phyloP scores from a whole-genome alignment of 2,113 vertebrate species.

The Corydoras maculifer region DNA sequence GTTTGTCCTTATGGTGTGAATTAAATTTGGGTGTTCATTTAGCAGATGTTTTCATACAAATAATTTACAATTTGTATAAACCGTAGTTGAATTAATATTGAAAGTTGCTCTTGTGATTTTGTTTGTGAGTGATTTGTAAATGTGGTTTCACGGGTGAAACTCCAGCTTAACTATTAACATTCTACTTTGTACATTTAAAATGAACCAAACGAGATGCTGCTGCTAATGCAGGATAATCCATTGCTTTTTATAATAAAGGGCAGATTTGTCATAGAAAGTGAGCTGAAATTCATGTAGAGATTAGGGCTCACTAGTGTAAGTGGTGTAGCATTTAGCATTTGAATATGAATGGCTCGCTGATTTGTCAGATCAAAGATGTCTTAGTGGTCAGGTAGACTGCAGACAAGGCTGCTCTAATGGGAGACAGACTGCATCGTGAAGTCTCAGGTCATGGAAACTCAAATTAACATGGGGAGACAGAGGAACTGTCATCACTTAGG shows the following conservation, averaged over 20 bases:
- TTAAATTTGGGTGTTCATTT: no score
- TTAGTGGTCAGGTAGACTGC: conserved; percentile 38
- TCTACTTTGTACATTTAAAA: conserved; percentile 5
- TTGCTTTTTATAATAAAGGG: conserved; percentile 11
- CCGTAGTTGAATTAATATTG: no score
- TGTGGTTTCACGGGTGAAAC: no score
- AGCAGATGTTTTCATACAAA: no score
- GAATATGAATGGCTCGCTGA: conserved; percentile 43
- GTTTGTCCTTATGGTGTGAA: no score
- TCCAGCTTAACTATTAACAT: no score
- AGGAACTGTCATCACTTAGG: conserved; percentile 48
- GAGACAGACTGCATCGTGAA: conserved; percentile 43
- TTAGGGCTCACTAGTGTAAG: conserved; percentile 16
- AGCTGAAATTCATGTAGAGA: conserved; percentile 5
- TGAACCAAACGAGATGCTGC: neutral
- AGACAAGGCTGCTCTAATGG: conserved; percentile 52
- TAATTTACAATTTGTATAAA: no score
- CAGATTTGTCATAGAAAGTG: conserved; percentile 19
- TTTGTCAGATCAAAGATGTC: conserved; percentile 60
- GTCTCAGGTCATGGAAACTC: conserved; percentile 45
- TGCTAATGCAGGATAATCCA: conserved; percentile 39
- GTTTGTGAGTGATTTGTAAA: no score
- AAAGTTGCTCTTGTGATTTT: no score
- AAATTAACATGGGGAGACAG: conserved; percentile 60
- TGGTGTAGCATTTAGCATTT: conserved; percentile 37